Conservation (phyloP, 2,113 vertebrate genomes). For the Tragelaphus imberbis region DNA sequence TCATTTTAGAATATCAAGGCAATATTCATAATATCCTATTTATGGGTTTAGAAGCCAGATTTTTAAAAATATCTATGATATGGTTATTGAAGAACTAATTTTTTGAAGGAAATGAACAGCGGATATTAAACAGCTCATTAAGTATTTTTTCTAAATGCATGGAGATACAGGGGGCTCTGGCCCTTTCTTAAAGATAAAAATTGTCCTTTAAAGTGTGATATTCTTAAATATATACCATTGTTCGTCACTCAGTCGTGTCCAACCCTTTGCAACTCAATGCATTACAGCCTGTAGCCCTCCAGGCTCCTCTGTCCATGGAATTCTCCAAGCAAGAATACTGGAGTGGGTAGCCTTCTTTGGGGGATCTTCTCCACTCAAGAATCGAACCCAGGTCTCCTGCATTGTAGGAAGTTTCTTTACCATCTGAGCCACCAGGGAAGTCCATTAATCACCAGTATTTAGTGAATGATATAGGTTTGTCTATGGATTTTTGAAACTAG, state of each 20-base stretch:
- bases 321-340: background rate
- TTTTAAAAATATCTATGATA: background rate
- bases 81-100: background rate
- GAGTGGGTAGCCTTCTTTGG: background rate
- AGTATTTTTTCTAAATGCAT: background rate
- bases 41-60: background rate
- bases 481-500: background rate
- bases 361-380: background rate
- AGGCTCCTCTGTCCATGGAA: background rate
- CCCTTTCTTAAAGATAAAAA: constrained; percentile 12
- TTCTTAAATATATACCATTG: background rate
- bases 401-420: background rate
- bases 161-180: background rate
- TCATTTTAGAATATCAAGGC: constrained; percentile 34
- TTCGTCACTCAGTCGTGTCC: background rate
- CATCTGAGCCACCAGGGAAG: background rate
- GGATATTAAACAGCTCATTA: background rate
- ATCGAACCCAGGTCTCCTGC: background rate
- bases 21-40: constrained; percentile 15
- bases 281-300: background rate
- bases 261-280: background rate
- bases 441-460: background rate
- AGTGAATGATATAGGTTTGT: background rate
- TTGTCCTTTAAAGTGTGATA: background rate
- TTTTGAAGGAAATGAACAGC: background rate